Evolutionary conservation across 1,140 invertebrate genomes (phyloP).

Genomic region (Anagrus nilaparvatae): DNA sequence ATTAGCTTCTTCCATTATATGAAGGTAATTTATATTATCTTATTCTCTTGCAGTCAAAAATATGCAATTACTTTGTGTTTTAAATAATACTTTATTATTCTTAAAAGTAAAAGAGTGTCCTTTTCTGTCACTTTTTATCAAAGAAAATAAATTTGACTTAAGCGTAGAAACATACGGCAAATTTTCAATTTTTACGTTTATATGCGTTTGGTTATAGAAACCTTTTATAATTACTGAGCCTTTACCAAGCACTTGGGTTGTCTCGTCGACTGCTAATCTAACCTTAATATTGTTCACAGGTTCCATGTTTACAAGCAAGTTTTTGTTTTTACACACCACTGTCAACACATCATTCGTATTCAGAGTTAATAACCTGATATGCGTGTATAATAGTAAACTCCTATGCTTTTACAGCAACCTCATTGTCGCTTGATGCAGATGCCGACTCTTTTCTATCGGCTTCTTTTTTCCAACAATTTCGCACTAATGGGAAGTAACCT

Average conservation of each 20-base stretch:
- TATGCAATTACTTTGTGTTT: not conserved
- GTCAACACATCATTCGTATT: constrained; percentile 5
- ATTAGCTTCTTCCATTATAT: not conserved
- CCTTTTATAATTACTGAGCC: constrained; percentile 5
- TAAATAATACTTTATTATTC: constrained; percentile 4
- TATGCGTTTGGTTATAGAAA: not conserved
- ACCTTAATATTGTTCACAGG: constrained; percentile 4
- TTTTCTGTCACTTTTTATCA: constrained; percentile 7
- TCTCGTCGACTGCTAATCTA: constrained; percentile 8
- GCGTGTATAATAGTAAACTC: too few relatives aligned
- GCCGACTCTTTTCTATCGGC: too few relatives aligned
- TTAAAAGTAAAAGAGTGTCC: constrained; percentile 1
- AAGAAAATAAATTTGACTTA: constrained; percentile 13
- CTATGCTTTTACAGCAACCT: too few relatives aligned
- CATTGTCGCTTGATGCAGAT: too few relatives aligned
- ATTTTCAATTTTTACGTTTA: constrained; percentile 7
- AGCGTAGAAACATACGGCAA: constrained; percentile 12
- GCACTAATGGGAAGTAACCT: too few relatives aligned
- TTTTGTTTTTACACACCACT: constrained; percentile 10
- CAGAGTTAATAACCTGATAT: too few relatives aligned
- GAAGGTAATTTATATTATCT: constrained; percentile 8
- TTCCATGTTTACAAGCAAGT: not conserved
- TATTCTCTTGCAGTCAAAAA: constrained; percentile 2
- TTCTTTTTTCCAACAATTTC: too few relatives aligned
- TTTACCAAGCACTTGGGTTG: constrained; percentile 4